Evolutionary conservation across 2,888 invertebrate genomes (phyloP).

Genomic region (Cryptocheilus praepositus): DNA sequence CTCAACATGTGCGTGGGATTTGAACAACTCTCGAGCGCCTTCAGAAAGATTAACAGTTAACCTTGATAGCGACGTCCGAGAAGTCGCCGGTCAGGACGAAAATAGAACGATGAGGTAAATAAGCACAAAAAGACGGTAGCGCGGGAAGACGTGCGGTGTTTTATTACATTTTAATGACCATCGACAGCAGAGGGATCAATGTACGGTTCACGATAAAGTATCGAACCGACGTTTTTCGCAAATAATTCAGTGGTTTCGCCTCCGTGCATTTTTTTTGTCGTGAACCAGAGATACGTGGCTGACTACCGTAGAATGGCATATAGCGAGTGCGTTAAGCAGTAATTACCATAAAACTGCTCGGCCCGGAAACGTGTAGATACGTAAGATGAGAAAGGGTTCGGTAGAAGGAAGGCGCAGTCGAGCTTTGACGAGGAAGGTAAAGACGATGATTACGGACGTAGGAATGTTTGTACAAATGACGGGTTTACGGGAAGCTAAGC

Average conservation of each 20-base stretch:
- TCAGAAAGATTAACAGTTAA: conserved; percentile 62
- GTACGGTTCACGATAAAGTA: conserved; percentile 40
- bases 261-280: conserved; percentile 17
- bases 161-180: too few relatives aligned
- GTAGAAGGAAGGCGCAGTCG: conserved; percentile 9
- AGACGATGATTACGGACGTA: conserved; percentile 22
- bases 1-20: conserved; percentile 61
- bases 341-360: not conserved
- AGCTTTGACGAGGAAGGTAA: not conserved
- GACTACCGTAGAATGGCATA: conserved; percentile 25
- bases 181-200: too few relatives aligned
- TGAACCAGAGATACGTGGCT: not conserved
- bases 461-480: conserved; percentile 25
- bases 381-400: not conserved
- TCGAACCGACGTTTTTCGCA: conserved; percentile 53
- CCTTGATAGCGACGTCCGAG: conserved; percentile 49
- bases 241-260: conserved; percentile 59
- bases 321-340: not conserved
- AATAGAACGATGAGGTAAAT: not conserved
- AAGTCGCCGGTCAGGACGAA: conserved; percentile 7
- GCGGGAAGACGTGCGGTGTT: conserved; percentile 7
- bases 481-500: conserved; percentile 16
- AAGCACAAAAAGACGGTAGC: conserved; percentile 16
- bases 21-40: conserved; percentile 32
- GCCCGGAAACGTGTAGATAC: not conserved